These are phyloP conservation scores for Porphyrio hochstetteri DNA, from an alignment of 2,113 vertebrate genomes.

Conservation along the genomic window DNA sequence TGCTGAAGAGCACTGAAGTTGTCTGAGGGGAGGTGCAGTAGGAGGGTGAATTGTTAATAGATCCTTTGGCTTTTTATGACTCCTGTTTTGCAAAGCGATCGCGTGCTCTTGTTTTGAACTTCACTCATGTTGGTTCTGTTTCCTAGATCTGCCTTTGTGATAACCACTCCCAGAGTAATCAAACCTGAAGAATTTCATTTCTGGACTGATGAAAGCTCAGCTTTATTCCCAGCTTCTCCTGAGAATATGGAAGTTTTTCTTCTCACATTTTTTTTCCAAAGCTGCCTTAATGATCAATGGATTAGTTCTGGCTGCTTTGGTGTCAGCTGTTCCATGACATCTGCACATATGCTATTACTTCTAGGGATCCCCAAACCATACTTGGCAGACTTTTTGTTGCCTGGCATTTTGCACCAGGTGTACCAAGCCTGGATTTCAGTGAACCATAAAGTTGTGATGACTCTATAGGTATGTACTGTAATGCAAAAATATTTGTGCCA, in stretches of 20 bases:
- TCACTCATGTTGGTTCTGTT: neutral
- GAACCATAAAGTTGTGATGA: neutral
- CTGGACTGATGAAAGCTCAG: neutral
- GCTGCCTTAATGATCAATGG: neutral
- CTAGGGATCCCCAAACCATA: neutral
- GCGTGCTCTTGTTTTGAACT: constrained; percentile 27
- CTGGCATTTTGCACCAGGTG: neutral
- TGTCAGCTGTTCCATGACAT: neutral
- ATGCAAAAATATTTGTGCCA: neutral
- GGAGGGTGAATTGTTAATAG: neutral
- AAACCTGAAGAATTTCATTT: neutral
- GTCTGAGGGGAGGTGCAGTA: neutral
- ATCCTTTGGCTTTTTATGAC: neutral
- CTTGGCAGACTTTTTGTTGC: neutral
- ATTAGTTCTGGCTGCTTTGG: neutral
- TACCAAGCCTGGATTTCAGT: neutral
- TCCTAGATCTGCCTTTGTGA: constrained; percentile 13
- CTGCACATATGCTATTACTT: neutral
- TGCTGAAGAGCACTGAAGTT: neutral
- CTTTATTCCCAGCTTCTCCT: neutral
- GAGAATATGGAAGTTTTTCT: neutral
- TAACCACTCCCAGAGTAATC: neutral
- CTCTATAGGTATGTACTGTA: neutral
- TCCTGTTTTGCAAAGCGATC: neutral
- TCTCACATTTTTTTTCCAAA: neutral